Evolutionary conservation across 2,113 vertebrate genomes (phyloP).

Genomic region (Echinops telfairi): DNA sequence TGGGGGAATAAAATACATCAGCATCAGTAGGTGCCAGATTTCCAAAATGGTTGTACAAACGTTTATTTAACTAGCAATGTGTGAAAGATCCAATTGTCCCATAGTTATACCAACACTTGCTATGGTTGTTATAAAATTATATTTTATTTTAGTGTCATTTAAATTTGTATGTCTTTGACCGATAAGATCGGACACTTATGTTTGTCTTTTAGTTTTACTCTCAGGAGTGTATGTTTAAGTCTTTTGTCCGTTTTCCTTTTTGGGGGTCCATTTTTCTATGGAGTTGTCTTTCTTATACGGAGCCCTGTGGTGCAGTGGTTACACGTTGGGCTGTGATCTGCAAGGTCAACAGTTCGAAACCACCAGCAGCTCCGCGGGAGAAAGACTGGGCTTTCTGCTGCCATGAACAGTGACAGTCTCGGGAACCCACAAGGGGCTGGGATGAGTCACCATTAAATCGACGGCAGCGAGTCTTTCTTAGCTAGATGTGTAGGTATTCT

Average conservation of each 20-base stretch:
- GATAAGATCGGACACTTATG: not conserved
- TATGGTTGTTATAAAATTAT: not conserved
- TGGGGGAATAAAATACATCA: not conserved
- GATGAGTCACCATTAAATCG: too few relatives aligned
- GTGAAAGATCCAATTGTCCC: not conserved
- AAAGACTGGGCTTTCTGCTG: too few relatives aligned
- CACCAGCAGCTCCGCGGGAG: too few relatives aligned
- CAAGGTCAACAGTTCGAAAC: too few relatives aligned
- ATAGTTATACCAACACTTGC: not conserved
- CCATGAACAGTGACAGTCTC: too few relatives aligned
- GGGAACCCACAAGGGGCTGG: too few relatives aligned
- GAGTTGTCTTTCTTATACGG: not conserved
- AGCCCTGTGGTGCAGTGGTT: not conserved
- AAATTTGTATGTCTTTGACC: constrained; percentile 20
- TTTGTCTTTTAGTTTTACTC: constrained; percentile 19
- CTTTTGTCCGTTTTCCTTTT: not conserved
- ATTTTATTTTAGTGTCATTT: not conserved
- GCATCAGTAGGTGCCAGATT: constrained; percentile 33
- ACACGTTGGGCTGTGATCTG: too few relatives aligned
- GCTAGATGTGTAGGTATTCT: not conserved
- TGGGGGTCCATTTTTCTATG: not conserved
- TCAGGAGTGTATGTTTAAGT: not conserved
- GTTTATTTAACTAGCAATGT: not conserved
- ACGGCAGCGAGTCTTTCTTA: not conserved
- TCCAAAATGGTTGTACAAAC: not conserved